A percentile compares a stretch with the other conserved stretches of the same genome.
phyloP scores from a whole-genome alignment of 2,113 vertebrate species.

The Grammomys dolichurus region DNA sequence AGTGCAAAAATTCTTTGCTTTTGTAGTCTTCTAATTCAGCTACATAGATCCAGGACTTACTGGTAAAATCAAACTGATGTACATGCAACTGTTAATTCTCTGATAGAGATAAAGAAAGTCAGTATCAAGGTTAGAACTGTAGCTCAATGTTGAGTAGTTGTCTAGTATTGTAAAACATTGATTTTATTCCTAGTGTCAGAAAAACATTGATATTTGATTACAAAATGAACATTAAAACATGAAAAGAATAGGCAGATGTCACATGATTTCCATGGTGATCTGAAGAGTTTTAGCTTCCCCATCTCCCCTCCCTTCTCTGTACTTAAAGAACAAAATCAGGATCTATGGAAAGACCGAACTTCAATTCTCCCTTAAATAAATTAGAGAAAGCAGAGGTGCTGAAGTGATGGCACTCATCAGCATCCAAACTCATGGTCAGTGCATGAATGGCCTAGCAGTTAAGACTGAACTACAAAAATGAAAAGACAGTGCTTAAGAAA shows the following conservation, averaged over 20 bases:
- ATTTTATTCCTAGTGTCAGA: no score
- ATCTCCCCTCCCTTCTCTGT: no score
- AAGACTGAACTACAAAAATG: not conserved
- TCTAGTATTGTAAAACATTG: no score
- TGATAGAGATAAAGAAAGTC: not conserved
- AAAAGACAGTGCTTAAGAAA: not conserved
- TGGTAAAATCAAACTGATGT: not conserved
- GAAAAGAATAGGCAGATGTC: not conserved
- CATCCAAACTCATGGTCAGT: not conserved
- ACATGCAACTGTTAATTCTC: not conserved
- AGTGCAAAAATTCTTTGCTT: not conserved
- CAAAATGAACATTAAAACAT: not conserved
- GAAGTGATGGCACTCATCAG: no score
- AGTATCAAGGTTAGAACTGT: not conserved
- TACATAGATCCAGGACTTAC: not conserved
- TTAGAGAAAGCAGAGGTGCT: not conserved
- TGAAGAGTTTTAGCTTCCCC: not conserved
- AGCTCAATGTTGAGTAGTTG: not conserved
- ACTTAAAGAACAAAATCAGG: not conserved
- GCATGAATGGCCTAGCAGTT: not conserved
- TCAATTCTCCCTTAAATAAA: not conserved
- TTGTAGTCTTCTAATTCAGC: not conserved
- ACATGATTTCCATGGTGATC: no score
- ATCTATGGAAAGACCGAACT: accelerated
- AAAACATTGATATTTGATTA: not conserved